Evolutionary conservation across 1,140 invertebrate genomes (phyloP).

Genomic region (Drosophila bipectinata): DNA sequence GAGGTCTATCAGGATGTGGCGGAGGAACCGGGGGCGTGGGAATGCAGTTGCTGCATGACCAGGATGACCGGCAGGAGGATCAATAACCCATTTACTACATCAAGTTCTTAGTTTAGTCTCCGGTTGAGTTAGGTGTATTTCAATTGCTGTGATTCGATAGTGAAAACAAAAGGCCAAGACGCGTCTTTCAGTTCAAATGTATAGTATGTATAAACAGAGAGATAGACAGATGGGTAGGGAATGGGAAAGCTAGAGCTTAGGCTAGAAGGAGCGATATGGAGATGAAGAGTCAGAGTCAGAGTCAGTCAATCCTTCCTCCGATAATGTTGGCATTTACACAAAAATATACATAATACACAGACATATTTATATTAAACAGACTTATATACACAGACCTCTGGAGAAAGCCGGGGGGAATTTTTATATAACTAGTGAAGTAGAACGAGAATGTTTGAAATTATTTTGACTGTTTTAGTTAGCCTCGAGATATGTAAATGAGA

Average conservation of each 20-base stretch:
- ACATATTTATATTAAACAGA: conserved; percentile 40
- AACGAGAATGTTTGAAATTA: conserved; percentile 30
- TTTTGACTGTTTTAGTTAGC: conserved; percentile 76
- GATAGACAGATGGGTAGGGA: conserved; percentile 41
- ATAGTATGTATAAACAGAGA: conserved; percentile 73
- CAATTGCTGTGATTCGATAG: conserved; percentile 83
- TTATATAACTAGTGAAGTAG: conserved; percentile 44
- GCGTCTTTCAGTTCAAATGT: conserved; percentile 83
- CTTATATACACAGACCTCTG: conserved; percentile 16
- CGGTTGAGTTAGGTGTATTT: conserved; percentile 71
- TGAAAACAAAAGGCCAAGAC: conserved; percentile 75
- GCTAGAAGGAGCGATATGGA: conserved; percentile 11
- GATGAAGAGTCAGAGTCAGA: conserved; percentile 34
- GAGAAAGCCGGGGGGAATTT: conserved; percentile 34
- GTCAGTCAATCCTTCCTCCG: conserved; percentile 82
- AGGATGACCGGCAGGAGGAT: conserved; percentile 46
- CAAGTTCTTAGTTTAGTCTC: conserved; percentile 67
- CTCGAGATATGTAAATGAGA: conserved; percentile 30
- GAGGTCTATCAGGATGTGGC: neutral
- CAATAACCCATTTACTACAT: conserved; percentile 70
- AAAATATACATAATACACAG: conserved; percentile 40
- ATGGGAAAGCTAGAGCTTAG: conserved; percentile 5
- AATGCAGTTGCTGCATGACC: conserved; percentile 45
- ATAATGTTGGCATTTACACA: conserved; percentile 82
- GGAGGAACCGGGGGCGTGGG: neutral